Evolutionary conservation across 2,113 vertebrate species (phyloP), one percentile per base, ranked within the genome.

Genomic region (Nansenia antarctica): DNA sequence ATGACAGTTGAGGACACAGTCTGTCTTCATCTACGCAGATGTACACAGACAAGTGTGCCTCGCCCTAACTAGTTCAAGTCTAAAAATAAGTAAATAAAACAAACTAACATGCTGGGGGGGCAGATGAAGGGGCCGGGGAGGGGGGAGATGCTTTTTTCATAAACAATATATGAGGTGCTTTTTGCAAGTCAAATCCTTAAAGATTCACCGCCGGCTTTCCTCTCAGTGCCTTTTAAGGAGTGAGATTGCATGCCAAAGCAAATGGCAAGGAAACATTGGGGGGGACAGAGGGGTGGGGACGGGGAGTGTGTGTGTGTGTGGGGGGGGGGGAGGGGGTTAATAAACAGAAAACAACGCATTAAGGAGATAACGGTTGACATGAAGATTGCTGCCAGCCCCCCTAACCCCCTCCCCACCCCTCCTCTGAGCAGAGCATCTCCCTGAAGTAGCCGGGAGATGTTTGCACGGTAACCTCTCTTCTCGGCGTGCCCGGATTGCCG

Each of bases 111-210:
- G 93, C 94, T 94, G 77, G 6, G 89, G 86, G 92, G 91, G 77
- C 65, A 89, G 90, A 90, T 92, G 91, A 91, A 91, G 72, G 76
- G 78, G 84, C 37, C 31, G 22, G 14, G 65, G 65, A 73, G 65
- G 70, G 57, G 60, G 76, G 75, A 58, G 74, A 72, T 80, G 71
- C 81, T 87, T 85, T 95, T 95, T 93, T 93, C 92, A 98, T 98
- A 93, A 98, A 98, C 94, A 95, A 97, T 96, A 95, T 94, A 96
- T 98, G 96, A 98, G 93, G 91, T 93, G 96, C 95, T 91, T 96
- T 96, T 98, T 94, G 94, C 95, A 96, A 94, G 95, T 98, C 94
- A 95, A 96, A 96, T 96, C 95, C 88, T 89, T 83, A 88, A 91
- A 91, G 88, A 90, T 85, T 90, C 87, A 85, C 81, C 68, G 69